phyloP scores from a whole-genome alignment of 2,888 invertebrate genomes.

The Troides helena region DNA sequence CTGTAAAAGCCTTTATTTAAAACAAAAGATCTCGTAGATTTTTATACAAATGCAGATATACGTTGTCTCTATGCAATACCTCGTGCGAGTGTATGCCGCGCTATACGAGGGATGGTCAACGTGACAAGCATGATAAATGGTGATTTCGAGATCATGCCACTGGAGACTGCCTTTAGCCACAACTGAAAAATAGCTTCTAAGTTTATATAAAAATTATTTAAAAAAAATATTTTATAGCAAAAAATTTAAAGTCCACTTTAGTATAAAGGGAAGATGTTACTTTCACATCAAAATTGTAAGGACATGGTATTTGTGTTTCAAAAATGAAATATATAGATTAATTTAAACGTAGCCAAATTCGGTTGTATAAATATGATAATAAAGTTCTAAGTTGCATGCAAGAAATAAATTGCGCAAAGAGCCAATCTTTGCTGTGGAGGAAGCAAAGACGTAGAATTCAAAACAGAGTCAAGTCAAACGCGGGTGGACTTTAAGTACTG shows the following conservation, averaged over 20 bases:
- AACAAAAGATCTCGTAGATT: not conserved
- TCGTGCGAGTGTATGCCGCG: slow-evolving; percentile 51
- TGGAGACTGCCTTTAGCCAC: slow-evolving; percentile 68
- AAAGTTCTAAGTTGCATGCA: slow-evolving; percentile 45
- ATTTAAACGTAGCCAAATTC: slow-evolving; percentile 23
- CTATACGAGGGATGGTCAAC: slow-evolving; percentile 76
- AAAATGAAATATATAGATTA: slow-evolving; percentile 58
- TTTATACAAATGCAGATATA: slow-evolving; percentile 38
- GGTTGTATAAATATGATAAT: slow-evolving; percentile 34
- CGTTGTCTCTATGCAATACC: slow-evolving; percentile 40
- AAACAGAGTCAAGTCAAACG: slow-evolving; percentile 62
- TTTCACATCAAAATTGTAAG: slow-evolving; percentile 63
- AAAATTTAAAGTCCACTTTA: slow-evolving; percentile 40
- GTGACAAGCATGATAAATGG: slow-evolving; percentile 79
- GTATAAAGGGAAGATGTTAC: slow-evolving; percentile 37
- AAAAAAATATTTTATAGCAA: slow-evolving; percentile 45
- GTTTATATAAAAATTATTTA: slow-evolving; percentile 36
- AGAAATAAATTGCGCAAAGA: slow-evolving; percentile 37
- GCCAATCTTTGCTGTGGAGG: slow-evolving; percentile 46
- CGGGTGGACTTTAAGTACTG: slow-evolving; percentile 56
- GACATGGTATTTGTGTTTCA: slow-evolving; percentile 67
- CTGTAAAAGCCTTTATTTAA: not conserved
- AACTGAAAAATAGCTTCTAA: slow-evolving; percentile 54
- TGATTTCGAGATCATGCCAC: slow-evolving; percentile 75
- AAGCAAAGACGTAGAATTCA: slow-evolving; percentile 66